Evolutionary conservation across 2,113 vertebrate species (phyloP).

Genomic region (Siniperca knerii): DNA sequence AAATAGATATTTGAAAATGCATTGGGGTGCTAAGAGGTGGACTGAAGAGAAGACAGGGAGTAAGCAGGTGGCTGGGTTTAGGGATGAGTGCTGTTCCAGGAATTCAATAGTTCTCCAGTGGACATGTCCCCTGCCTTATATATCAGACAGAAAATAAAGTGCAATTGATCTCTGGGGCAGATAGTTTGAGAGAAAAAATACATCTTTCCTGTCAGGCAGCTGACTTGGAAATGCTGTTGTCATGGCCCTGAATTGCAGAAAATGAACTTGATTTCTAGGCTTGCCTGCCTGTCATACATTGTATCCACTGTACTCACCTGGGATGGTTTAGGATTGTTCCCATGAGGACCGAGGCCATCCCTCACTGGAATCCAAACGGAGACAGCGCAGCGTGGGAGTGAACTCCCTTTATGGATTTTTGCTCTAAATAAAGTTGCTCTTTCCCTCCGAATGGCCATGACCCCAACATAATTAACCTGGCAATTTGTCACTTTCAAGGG

Average conservation of each 20-base stretch:
- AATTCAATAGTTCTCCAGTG: slow-evolving; percentile 39
- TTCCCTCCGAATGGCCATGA: slow-evolving; percentile 70
- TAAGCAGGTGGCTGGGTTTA: slow-evolving; percentile 43
- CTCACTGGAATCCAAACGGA: slow-evolving; percentile 52
- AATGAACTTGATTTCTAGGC: slow-evolving; percentile 51
- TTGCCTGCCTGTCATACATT: slow-evolving; percentile 29
- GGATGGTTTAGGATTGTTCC: slow-evolving; percentile 44
- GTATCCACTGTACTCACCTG: slow-evolving; percentile 29
- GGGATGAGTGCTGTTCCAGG: slow-evolving; percentile 36
- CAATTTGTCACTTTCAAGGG: slow-evolving; percentile 76
- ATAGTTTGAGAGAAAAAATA: slow-evolving; percentile 1
- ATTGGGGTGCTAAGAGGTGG: slow-evolving; percentile 1
- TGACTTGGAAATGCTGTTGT: slow-evolving; percentile 20
- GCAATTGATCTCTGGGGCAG: slow-evolving; percentile 56
- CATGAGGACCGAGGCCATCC: slow-evolving; percentile 47
- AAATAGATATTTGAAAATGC: slow-evolving; percentile 32
- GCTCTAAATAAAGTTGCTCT: slow-evolving; percentile 73
- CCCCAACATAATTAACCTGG: slow-evolving; percentile 72
- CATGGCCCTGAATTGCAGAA: slow-evolving; percentile 25
- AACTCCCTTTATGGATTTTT: slow-evolving; percentile 77
- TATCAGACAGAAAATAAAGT: slow-evolving; percentile 53
- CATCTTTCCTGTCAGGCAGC: slow-evolving; percentile 35
- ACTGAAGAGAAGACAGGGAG: slow-evolving; percentile 30
- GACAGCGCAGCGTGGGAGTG: slow-evolving; percentile 62
- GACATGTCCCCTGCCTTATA: slow-evolving; percentile 32